A percentile compares a stretch with the other conserved stretches of the same genome.
Evolutionary conservation across 1,140 invertebrate species (phyloP).

Genomic region (Cotesia chilonis): DNA sequence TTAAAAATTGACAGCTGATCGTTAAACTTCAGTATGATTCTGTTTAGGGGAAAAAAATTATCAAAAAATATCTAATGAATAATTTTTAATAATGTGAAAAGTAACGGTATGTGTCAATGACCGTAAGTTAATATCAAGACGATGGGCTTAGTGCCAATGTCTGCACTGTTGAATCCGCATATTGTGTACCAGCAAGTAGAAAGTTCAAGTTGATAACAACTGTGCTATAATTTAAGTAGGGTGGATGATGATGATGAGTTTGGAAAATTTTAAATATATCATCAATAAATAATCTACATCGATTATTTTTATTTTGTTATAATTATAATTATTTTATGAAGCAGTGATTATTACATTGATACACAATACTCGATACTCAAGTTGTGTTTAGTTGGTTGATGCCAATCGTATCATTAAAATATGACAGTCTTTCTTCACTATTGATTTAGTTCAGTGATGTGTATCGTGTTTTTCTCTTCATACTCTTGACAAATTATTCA

Average conservation of each 20-base stretch:
- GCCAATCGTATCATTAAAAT: not conserved
- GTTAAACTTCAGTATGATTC: too few relatives aligned
- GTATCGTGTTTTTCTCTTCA: constrained; percentile 13
- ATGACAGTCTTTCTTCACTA: constrained; percentile 17
- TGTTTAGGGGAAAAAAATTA: not conserved
- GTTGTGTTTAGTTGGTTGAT: not conserved
- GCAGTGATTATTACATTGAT: too few relatives aligned
- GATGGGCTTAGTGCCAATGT: constrained; percentile 29
- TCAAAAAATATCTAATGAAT: not conserved
- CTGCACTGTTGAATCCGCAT: not conserved
- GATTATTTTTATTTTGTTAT: not conserved
- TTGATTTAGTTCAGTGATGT: constrained; percentile 22
- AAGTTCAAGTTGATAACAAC: constrained; percentile 19
- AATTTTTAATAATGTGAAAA: constrained; percentile 1
- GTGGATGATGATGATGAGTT: not conserved
- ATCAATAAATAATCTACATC: not conserved
- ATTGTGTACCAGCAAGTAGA: constrained; percentile 19
- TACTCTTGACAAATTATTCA: not conserved
- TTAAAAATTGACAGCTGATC: too few relatives aligned
- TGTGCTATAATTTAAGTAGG: not conserved
- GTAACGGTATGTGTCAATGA: constrained; percentile 19
- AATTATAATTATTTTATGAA: too few relatives aligned
- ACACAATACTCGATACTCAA: not conserved
- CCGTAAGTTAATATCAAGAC: constrained; percentile 7
- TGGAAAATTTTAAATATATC: constrained; percentile 14